These are phyloP conservation scores for Falco columbarius DNA, from an alignment of 2,797 vertebrate species.

Conservation along the genomic window DNA sequence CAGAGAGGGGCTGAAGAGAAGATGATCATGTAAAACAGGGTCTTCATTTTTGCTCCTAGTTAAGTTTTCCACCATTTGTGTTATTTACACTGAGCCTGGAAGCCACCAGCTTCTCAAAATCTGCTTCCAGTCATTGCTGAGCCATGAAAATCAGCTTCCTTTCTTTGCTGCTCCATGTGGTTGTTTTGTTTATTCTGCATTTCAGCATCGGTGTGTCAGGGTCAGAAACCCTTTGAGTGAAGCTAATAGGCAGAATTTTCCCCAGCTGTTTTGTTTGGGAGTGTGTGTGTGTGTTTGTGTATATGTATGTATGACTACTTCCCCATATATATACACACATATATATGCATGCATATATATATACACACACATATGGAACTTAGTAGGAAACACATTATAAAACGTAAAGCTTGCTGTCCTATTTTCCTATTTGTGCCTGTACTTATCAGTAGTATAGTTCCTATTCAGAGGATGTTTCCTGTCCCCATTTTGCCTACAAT, in stretches of 20 bases:
- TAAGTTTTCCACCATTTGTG: not conserved
- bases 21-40: not conserved
- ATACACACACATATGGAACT: fast-evolving
- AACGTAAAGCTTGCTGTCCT: not conserved
- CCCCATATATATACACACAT: not conserved
- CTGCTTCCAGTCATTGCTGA: not conserved
- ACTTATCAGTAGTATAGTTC: not conserved
- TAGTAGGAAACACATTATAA: not conserved
- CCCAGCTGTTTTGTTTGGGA: not conserved
- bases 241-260: not conserved
- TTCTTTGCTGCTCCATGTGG: not conserved
- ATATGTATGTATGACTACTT: not conserved
- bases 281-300: not conserved
- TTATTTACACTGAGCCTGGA: not conserved
- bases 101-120: not conserved
- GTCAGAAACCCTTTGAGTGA: not conserved
- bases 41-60: not conserved
- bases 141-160: not conserved
- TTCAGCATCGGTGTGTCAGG: not conserved
- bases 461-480: not conserved
- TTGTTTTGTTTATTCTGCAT: not conserved
- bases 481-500: not conserved
- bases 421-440: not conserved
- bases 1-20: not conserved
- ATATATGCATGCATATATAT: fast-evolving